phyloP scores from a whole-genome alignment of 1,140 invertebrate species.

The Ceratosolen solmsi region DNA sequence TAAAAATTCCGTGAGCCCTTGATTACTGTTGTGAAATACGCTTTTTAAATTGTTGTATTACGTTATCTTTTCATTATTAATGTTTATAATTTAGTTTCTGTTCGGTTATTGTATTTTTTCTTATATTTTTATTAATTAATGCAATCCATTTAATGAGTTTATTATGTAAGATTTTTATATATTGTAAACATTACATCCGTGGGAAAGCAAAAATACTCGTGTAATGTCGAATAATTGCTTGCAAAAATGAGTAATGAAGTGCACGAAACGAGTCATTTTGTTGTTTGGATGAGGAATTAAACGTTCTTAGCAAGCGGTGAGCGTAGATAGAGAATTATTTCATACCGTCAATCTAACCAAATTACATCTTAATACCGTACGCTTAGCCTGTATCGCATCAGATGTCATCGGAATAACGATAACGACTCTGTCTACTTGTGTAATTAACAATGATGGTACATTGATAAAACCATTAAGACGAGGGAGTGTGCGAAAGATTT shows the following conservation, averaged over 20 bases:
- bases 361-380: constrained; percentile 34
- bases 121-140: constrained; percentile 31
- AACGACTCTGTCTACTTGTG: neutral
- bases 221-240: constrained; percentile 36
- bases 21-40: constrained; percentile 32
- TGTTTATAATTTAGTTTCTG: constrained; percentile 20
- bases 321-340: constrained; percentile 6
- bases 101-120: constrained; percentile 23
- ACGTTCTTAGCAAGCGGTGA: constrained; percentile 14
- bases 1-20: constrained; percentile 34
- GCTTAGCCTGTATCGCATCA: constrained; percentile 38
- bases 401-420: constrained; percentile 12
- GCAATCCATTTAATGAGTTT: constrained; percentile 5
- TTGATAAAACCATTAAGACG: constrained; percentile 24
- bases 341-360: constrained; percentile 29
- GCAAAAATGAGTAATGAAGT: constrained; percentile 35
- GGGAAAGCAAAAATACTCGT: neutral
- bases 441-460: constrained; percentile 30
- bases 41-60: constrained; percentile 40
- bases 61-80: constrained; percentile 26
- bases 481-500: constrained; percentile 35
- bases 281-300: constrained; percentile 16
- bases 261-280: constrained; percentile 43
- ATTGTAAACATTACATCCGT: constrained; percentile 14
- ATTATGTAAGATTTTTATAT: constrained; percentile 13